Evolutionary conservation across 1,140 invertebrate species (phyloP).

Genomic region (Zophobas atratus): DNA sequence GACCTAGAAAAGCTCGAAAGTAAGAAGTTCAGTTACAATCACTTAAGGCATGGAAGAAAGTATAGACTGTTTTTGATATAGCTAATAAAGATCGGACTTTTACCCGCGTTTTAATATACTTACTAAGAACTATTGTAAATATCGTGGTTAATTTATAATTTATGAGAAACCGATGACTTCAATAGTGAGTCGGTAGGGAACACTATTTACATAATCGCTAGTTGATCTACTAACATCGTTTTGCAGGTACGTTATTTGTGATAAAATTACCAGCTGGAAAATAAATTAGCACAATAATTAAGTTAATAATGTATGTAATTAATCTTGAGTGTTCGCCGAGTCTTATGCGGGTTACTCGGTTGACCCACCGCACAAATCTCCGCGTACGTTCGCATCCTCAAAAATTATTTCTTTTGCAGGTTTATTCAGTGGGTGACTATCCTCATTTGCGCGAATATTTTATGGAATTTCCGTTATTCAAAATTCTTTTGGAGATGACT

Average conservation of each 20-base stretch:
- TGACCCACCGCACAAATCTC: constrained; percentile 44
- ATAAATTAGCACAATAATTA: constrained; percentile 20
- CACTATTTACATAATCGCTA: background rate
- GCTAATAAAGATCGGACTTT: constrained; percentile 8
- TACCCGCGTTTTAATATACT: background rate
- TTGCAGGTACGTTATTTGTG: background rate
- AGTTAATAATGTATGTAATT: constrained; percentile 22
- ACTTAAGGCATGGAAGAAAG: constrained; percentile 27
- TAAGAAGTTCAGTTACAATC: constrained; percentile 38
- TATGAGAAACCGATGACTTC: constrained; percentile 4
- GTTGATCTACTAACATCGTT: constrained; percentile 26
- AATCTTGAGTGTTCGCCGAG: background rate
- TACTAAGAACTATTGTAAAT: background rate
- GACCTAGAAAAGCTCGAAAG: constrained; percentile 37
- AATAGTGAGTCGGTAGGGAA: background rate
- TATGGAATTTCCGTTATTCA: too few relatives aligned
- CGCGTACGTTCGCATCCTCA: background rate
- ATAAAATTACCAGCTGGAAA: background rate
- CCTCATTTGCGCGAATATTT: too few relatives aligned
- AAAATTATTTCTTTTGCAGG: background rate
- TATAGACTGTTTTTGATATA: constrained; percentile 13
- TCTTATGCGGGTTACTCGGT: constrained; percentile 23
- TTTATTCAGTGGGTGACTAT: background rate
- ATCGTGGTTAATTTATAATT: background rate
- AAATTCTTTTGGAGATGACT: too few relatives aligned